Base-by-base conservation (phyloP, 2,888 invertebrate genomes). In the Elegia similella region DNA sequence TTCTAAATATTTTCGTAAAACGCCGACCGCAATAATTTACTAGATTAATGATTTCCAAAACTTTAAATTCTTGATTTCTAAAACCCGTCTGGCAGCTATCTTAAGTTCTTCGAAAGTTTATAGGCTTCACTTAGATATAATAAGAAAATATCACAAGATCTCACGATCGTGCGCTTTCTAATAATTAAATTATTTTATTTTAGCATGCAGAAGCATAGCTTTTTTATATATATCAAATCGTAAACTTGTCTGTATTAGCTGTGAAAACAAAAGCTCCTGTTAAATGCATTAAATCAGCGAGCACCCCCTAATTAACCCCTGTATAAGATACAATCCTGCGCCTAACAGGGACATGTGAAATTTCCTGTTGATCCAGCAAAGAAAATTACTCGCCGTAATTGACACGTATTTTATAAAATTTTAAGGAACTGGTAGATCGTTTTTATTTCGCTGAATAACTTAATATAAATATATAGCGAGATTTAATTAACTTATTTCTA, bases 331-430 rank as follows among this genome's bases (percentile, higher is more conserved):
- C 42, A 8, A 50, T 7, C n/a, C 38, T 12, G 38, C n/a, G 38
- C 38, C 12, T 38, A 38, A 12, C 12, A 38, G 38, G 12, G 10
- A 2, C 38, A 38, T 38, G 17, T 1, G 29, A 46, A 46, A 46
- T 46, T 46, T 29, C 46, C 46, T 43, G 46, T 46, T 46, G n/a
- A 46, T 46, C n/a, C 44, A 8, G 17, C 23, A 17, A 12, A 46
- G 29, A 12, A n/a, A 29, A 46, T 46, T 38, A 38, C 8, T 34
- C 38, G 23, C n/a, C 38, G 32, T 32, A 32, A 32, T 32, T 8
- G 32, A 32, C 32, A 32, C 10, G 32, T 23, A 2, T 23, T 23
- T 48, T 6, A 12, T n/a, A 6, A 23, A 47, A 29, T 3, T 15
- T 15, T 5, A 15, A 32, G 13, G 1, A 7, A 48, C 7, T 32